phyloP scores from a whole-genome alignment of 2,113 vertebrate species.

The Ifrita kowaldi region DNA sequence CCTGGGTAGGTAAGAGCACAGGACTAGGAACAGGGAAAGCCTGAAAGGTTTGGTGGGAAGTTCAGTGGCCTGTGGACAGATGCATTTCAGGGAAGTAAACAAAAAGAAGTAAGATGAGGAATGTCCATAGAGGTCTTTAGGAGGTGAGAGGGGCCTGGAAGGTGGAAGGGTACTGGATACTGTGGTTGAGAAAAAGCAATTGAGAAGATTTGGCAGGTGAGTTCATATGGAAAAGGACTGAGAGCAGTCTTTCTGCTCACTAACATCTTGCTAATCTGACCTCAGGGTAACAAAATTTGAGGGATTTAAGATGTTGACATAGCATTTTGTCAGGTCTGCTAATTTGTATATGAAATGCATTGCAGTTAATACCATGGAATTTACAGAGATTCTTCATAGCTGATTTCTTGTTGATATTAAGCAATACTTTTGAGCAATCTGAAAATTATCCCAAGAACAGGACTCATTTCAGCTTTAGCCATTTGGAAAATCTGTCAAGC shows the following conservation, averaged over 20 bases:
- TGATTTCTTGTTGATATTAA: constrained; percentile 9
- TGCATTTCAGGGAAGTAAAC: neutral
- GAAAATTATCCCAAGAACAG: neutral
- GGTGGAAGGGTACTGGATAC: neutral
- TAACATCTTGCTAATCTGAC: neutral
- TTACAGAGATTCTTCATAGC: neutral
- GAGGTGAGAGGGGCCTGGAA: neutral
- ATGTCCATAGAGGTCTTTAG: neutral
- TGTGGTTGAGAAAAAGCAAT: neutral
- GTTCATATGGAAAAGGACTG: neutral
- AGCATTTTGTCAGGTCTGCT: neutral
- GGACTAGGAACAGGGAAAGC: neutral
- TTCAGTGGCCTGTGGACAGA: neutral
- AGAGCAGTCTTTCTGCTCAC: neutral
- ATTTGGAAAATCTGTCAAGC: neutral
- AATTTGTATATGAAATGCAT: neutral
- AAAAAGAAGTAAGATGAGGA: neutral
- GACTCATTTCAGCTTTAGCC: neutral
- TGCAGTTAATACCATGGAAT: neutral
- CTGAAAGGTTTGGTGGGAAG: neutral
- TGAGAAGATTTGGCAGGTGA: neutral
- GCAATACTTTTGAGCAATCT: neutral
- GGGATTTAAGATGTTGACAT: neutral
- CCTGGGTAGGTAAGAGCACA: neutral
- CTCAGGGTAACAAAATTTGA: neutral